Conservation (phyloP, 2,113 vertebrate species). For the Prinia subflava region DNA sequence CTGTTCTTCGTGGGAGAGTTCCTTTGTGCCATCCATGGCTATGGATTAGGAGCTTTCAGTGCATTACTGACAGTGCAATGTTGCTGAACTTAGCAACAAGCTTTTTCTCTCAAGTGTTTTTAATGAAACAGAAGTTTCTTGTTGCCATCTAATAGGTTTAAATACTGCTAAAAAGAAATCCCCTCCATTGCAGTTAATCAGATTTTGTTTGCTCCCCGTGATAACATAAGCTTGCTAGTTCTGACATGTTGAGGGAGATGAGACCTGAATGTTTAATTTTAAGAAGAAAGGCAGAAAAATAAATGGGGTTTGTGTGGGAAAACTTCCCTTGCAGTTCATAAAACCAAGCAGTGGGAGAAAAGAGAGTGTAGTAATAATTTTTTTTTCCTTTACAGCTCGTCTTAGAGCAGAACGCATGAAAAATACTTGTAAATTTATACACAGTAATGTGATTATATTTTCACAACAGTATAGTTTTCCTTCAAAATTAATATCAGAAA, state of each 20-base stretch:
- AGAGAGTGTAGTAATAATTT: background rate
- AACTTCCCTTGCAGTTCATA: background rate
- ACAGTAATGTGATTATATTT: background rate
- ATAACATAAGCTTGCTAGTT: slow-evolving; percentile 10
- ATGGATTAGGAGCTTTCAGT: slow-evolving; percentile 5
- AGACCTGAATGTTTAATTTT: slow-evolving; percentile 3
- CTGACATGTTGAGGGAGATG: background rate
- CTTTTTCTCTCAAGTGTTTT: slow-evolving; percentile 8
- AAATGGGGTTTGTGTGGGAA: background rate
- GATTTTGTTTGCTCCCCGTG: slow-evolving; percentile 22
- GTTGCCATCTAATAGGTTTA: slow-evolving; percentile 31
- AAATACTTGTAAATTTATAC: background rate
- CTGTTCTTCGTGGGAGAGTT: background rate
- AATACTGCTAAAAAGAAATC: slow-evolving; percentile 27
- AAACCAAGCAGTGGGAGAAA: background rate
- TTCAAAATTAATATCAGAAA: background rate
- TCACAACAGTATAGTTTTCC: background rate
- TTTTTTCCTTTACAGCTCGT: background rate
- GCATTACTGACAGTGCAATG: background rate
- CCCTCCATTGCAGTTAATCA: slow-evolving; percentile 29
- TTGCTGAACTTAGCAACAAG: background rate
- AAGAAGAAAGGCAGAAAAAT: background rate
- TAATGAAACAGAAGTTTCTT: slow-evolving; percentile 39
- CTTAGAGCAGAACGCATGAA: background rate
- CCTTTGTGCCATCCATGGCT: background rate